phyloP scores from a whole-genome alignment of 2,113 vertebrate genomes.

The Pollachius pollachius region DNA sequence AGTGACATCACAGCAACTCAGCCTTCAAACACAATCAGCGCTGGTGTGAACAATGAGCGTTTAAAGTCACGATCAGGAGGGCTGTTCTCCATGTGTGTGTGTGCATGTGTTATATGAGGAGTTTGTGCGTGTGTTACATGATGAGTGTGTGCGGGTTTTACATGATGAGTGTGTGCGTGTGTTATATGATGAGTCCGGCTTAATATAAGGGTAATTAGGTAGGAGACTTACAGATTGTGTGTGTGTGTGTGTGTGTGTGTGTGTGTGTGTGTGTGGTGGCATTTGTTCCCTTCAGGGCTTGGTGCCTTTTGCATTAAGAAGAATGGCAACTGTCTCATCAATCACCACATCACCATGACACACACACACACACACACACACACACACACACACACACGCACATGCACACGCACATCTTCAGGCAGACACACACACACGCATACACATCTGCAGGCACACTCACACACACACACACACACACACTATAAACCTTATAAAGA shows the following conservation, averaged over 20 bases:
- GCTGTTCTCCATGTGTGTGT: too few relatives aligned
- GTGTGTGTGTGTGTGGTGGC: slow-evolving; percentile 53
- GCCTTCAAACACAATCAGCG: too few relatives aligned
- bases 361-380: slow-evolving; percentile 39
- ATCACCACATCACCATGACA: slow-evolving; percentile 71
- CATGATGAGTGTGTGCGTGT: neutral
- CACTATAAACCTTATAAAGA: too few relatives aligned
- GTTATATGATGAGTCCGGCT: slow-evolving; percentile 36
- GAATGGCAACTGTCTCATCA: slow-evolving; percentile 87
- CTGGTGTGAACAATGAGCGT: too few relatives aligned
- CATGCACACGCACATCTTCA: neutral
- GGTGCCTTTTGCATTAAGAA: slow-evolving; percentile 71
- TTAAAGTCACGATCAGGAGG: too few relatives aligned
- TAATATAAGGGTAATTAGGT: slow-evolving; percentile 55
- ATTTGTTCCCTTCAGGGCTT: slow-evolving; percentile 65
- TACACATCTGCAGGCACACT: neutral
- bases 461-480: neutral
- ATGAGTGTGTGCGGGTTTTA: too few relatives aligned
- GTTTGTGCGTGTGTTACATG: too few relatives aligned
- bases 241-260: slow-evolving; percentile 21
- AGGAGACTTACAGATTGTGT: too few relatives aligned
- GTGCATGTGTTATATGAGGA: too few relatives aligned
- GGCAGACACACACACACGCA: too few relatives aligned
- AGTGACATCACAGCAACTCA: too few relatives aligned
- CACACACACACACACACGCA: slow-evolving; percentile 11